phyloP scores from a whole-genome alignment of 2,888 invertebrate species.

The Tetranychus piercei region DNA sequence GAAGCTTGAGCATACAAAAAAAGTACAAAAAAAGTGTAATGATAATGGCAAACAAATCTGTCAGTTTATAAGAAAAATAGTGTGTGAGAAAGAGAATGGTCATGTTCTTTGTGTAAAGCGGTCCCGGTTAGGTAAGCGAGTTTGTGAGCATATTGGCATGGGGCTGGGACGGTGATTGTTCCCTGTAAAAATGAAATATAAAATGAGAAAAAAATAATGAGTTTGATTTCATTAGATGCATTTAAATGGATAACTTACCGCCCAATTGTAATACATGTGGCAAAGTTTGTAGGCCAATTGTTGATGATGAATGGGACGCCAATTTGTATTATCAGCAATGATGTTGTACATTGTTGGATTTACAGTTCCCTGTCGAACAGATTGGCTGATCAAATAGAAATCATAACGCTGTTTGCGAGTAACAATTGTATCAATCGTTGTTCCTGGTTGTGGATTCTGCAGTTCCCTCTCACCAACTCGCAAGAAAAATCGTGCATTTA shows the following conservation, averaged over 20 bases:
- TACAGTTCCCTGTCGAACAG: slow-evolving; percentile 69
- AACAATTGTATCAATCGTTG: slow-evolving; percentile 11
- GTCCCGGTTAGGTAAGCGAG: slow-evolving; percentile 71
- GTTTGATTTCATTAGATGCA: no score
- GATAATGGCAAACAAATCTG: no score
- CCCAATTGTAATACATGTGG: slow-evolving; percentile 83
- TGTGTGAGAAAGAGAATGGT: slow-evolving; percentile 15
- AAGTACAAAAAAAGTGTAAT: no score
- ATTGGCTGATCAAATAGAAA: slow-evolving; percentile 72
- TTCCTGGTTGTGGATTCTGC: slow-evolving; percentile 15
- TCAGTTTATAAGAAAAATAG: slow-evolving; percentile 23
- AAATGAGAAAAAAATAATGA: background rate
- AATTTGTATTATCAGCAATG: slow-evolving; percentile 49
- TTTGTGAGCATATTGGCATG: slow-evolving; percentile 86
- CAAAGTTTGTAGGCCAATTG: slow-evolving; percentile 61
- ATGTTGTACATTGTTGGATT: slow-evolving; percentile 77
- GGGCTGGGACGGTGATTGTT: slow-evolving; percentile 67
- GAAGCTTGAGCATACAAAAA: no score
- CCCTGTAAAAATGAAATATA: slow-evolving; percentile 29
- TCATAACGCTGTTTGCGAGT: slow-evolving; percentile 42
- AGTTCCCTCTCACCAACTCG: background rate
- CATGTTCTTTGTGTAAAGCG: slow-evolving; percentile 42
- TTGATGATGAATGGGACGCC: slow-evolving; percentile 56
- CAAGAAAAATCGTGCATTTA: slow-evolving; percentile 13
- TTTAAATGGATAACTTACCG: no score